Evolutionary conservation across 1,140 invertebrate species (phyloP).

Genomic region (Brachionus rotundiformis): DNA sequence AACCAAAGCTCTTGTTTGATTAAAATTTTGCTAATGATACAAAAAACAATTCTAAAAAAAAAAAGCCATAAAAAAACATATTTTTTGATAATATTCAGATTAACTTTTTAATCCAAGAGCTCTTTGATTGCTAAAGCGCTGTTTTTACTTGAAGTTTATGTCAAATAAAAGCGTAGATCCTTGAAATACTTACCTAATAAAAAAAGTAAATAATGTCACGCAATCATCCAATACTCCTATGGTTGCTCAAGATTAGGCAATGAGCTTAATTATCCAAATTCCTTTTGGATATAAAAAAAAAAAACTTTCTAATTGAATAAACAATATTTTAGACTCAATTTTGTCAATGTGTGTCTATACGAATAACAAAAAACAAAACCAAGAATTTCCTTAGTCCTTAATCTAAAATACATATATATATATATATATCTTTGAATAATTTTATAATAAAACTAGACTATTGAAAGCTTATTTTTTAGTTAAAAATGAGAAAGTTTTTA

Average conservation of each 20-base stretch:
- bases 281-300: neutral
- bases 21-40: neutral
- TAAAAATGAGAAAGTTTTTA: conserved; percentile 26
- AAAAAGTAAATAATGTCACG: conserved; percentile 30
- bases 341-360: conserved; percentile 19
- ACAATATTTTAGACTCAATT: conserved; percentile 16
- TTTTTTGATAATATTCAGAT: conserved; percentile 25
- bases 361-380: conserved; percentile 34
- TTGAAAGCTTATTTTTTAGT: neutral
- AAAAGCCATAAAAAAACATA: neutral
- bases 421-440: conserved; percentile 24
- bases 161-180: conserved; percentile 15
- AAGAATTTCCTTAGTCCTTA: neutral
- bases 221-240: neutral
- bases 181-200: conserved; percentile 18
- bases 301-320: conserved; percentile 42
- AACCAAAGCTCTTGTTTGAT: neutral
- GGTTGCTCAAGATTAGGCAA: conserved; percentile 10
- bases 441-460: neutral
- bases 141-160: neutral
- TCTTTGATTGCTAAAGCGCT: neutral
- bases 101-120: conserved; percentile 17
- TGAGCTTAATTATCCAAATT: conserved; percentile 33
- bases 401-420: conserved; percentile 9
- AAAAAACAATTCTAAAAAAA: neutral